Base-by-base conservation (phyloP, 2,797 vertebrate species). In the Hippocampus kuda region DNA sequence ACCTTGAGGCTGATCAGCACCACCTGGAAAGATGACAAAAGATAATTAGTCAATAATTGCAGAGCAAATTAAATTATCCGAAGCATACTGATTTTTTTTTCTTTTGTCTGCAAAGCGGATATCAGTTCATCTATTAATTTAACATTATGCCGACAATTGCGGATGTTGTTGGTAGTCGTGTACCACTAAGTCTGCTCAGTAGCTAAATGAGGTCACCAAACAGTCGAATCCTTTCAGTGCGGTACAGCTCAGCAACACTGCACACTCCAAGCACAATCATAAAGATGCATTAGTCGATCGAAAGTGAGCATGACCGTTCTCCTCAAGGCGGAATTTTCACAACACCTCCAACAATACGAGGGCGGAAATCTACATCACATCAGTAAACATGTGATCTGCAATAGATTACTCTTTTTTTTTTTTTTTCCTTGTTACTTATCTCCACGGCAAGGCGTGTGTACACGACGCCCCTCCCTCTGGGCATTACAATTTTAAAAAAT, bases 1-100 rank as follows among this genome's bases (percentile, higher is more conserved):
- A 90, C 89, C 89, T 87, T 86, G 70, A 77, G 87, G 67, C 42
- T 83, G 65, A 0, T 74, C 85, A 6, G 71, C 83, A 6, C 71
- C 81, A 68, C 56, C 87, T 84, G 81, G 56, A n/a, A 63, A 49
- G 41, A 69, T 63, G 1, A 74, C 11, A 57, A 22, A 72, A 67
- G 0, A 56, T 53, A 20, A 48, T 48, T 27, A 48, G 26, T 48
- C 16, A 8, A 34, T 59, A 6, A 27, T 20, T 8, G 16, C 34
- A 26, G 13, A 27, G 26, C 27, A 2, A 34, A 61, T 61, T 9
- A 20, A 27, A 30, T 51, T 22, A 59, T 15, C 24, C 26, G 30
- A 26, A 51, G 49, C 26, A 59, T n/a, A 57, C n/a, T 24, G 11
- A 5, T 26, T 16, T 24, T 4, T 26, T 3, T 53, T 51, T 56